phyloP scores from a whole-genome alignment of 2,888 invertebrate genomes.

The Cantharis nigra region DNA sequence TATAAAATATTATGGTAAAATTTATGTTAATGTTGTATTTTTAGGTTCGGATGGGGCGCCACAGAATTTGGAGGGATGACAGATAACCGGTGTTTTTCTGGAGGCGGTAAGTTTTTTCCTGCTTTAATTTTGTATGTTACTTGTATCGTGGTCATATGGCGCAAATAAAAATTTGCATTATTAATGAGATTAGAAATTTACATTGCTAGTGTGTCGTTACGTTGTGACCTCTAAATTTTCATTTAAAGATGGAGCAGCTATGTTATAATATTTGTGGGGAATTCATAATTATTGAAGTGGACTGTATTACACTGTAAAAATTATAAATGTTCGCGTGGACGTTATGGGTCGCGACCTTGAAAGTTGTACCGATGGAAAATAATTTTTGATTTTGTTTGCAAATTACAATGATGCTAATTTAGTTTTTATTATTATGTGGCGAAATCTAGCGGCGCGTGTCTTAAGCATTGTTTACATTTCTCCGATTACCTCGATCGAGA shows the following conservation, averaged over 20 bases:
- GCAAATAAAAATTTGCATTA: slow-evolving; percentile 1
- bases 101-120: slow-evolving; percentile 65
- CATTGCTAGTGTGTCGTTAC: slow-evolving; percentile 17
- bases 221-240: slow-evolving; percentile 10
- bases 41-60: slow-evolving; percentile 64
- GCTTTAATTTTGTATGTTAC: neutral
- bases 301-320: neutral
- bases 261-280: neutral
- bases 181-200: slow-evolving; percentile 15
- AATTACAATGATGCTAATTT: slow-evolving; percentile 47
- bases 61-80: slow-evolving; percentile 72
- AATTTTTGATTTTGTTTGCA: slow-evolving; percentile 51
- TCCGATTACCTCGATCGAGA: slow-evolving; percentile 11
- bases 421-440: slow-evolving; percentile 46
- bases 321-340: neutral
- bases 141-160: neutral
- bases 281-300: neutral
- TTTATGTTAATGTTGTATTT: slow-evolving; percentile 35
- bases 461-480: slow-evolving; percentile 36
- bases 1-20: neutral
- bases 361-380: slow-evolving; percentile 48
- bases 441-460: slow-evolving; percentile 58
- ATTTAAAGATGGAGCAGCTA: slow-evolving; percentile 10
- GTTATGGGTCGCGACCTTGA: slow-evolving; percentile 23
- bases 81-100: slow-evolving; percentile 80